Evolutionary conservation across 2,113 vertebrate species (phyloP), one percentile per base, ranked within the genome.

Genomic region (Romanogobio albipinnatus): DNA sequence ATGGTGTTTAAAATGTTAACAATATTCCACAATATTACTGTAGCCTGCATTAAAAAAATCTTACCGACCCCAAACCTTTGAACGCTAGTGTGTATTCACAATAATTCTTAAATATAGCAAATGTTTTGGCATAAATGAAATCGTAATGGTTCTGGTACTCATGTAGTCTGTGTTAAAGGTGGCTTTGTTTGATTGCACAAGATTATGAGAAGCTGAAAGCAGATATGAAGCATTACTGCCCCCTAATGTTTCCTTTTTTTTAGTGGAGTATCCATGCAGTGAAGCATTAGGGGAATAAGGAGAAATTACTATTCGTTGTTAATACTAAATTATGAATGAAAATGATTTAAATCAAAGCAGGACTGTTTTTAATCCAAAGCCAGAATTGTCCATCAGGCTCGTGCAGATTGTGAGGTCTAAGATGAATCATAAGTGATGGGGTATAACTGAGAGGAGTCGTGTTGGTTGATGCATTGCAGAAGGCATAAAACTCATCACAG

Each of bases 151-250:
- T 56, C 6, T 56, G 17, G 17, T 56, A 19, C 17, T 56, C 6
- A 19, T 56, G 53, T 19, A 8, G 17, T 11, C 62, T 36, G 62
- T 66, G 29, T 66, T 15, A 5, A 70, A 22, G 36, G 66, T n/a
- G 43, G 19, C 43, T 26, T 13, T 74, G 71, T 74, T 43, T 26
- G 39, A 15, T 49, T 49, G 71, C 43, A 26, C 6, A 1, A 51
- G n/a, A 75, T 1, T 7, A 9, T 4, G 22, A 74, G 43, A 74
- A 49, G 39, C 33, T 70, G 45, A 75, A 29, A 22, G 8, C 9
- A 76, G 49, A 53, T 9, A 76, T 83, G 66, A 82, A 89, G 89
- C 51, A 89, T 92, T 84, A 93, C 89, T 94, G 93, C 92, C 53
- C 91, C 89, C 94, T 94, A 84, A 87, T 92, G 94, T 91, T 45